Evolutionary conservation across 2,797 vertebrate genomes (phyloP), one percentile per base, ranked within the genome.

Genomic region (Sandelia bainsii): DNA sequence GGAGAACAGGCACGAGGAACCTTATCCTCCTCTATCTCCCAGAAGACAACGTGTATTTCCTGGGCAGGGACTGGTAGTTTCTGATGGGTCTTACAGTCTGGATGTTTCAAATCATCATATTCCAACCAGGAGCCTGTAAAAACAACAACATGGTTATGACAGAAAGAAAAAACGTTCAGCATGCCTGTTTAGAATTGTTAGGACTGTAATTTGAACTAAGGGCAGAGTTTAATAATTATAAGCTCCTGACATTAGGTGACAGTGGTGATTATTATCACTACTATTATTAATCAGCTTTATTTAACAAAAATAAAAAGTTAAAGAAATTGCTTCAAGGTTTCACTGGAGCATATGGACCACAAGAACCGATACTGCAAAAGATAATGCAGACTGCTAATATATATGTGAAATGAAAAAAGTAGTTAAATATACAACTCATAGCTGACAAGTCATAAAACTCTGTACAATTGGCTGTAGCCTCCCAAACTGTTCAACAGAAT

Each of bases 31-130:
- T 82, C 72, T 10, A 13, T 72, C 86, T 99, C 97, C 98, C 98
- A 99, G 73, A 98, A 94, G 66, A 96, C 91, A 12, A 98, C 77
- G 72, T 98, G 96, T 69, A 97, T 93, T 75, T 98, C 96, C 34
- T 90, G 87, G 46, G 96, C 78, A 8, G 93, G 94, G 65, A 98
- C 90, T 7, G 88, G 83, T 61, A 97, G 93, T 45, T 72, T 90
- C 37, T 73, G 58, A 25, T 80, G 92, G n/a, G 60, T 93, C 79
- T 71, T 77, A 83, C 93, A 94, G 19, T 87, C 80, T 0, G 93
- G 94, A 44, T 97, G 93, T 80, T 97, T 96, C 79, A 98, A 83
- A 80, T 97, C 97, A 67, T 99, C 96, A 57, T 95, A 97, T 75
- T 98, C 96, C 57, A 97, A 87, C 97, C 98, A 99, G 1, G 89